phyloP scores from a whole-genome alignment of 2,888 invertebrate species.

The Liopterus haemorrhoidalis region DNA sequence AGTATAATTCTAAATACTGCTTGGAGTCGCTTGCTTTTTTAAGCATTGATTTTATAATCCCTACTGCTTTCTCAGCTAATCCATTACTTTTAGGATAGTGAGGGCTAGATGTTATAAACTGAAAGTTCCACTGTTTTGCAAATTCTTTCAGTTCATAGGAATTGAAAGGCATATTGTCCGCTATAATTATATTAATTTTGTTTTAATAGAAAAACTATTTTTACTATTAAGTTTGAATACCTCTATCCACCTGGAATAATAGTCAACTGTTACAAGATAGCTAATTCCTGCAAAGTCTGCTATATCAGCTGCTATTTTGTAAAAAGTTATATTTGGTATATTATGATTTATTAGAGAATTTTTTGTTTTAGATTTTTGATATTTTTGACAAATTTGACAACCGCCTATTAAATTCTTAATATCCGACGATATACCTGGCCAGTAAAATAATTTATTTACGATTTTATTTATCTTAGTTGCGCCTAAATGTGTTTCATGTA shows the following conservation, averaged over 20 bases:
- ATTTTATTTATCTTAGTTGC: too few relatives aligned
- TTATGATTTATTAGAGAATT: too few relatives aligned
- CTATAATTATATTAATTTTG: slow-evolving; percentile 11
- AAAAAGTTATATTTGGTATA: too few relatives aligned
- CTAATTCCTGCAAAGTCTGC: slow-evolving; percentile 23
- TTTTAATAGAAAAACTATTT: slow-evolving; percentile 7
- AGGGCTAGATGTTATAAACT: slow-evolving; percentile 18
- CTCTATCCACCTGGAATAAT: slow-evolving; percentile 19
- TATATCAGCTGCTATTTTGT: too few relatives aligned
- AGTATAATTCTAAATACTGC: too few relatives aligned
- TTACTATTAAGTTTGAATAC: slow-evolving; percentile 9
- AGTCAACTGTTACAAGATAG: slow-evolving; percentile 24
- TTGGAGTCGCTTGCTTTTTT: slow-evolving; percentile 11
- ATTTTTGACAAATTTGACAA: too few relatives aligned
- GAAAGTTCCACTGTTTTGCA: slow-evolving; percentile 13
- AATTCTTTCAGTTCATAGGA: slow-evolving; percentile 13
- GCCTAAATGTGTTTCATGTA: too few relatives aligned
- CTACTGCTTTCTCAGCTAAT: slow-evolving; percentile 19
- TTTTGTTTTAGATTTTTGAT: too few relatives aligned
- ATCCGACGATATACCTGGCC: too few relatives aligned
- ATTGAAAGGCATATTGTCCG: slow-evolving; percentile 21
- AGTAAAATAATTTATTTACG: too few relatives aligned
- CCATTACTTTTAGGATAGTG: slow-evolving; percentile 21
- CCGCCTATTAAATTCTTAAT: too few relatives aligned
- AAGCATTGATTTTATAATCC: slow-evolving; percentile 9